phyloP scores from a whole-genome alignment of 2,888 invertebrate species.

The Desoria tigrina region DNA sequence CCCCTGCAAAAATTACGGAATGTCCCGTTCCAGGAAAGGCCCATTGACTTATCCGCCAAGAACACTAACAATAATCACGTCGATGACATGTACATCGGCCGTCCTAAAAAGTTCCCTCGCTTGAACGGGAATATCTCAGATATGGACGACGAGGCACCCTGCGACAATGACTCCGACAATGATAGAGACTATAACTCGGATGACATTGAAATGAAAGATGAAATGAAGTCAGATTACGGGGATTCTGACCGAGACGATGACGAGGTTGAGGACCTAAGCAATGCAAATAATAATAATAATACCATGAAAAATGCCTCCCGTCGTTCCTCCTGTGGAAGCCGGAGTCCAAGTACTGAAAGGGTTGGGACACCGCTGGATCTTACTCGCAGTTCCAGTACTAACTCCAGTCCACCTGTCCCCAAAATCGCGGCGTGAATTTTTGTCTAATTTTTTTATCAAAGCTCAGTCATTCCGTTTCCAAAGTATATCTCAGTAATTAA shows the following conservation, averaged over 20 bases:
- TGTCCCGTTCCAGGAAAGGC: constrained; percentile 43
- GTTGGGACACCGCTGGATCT: constrained; percentile 51
- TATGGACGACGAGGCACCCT: constrained; percentile 26
- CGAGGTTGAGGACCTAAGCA: constrained; percentile 38
- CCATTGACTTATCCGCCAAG: constrained; percentile 47
- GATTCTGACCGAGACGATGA: constrained; percentile 33
- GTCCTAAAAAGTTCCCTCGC: constrained; percentile 34
- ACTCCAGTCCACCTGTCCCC: constrained; percentile 43
- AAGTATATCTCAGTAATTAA: not conserved
- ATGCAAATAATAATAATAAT: constrained; percentile 26
- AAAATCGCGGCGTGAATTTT: constrained; percentile 43
- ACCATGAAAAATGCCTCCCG: constrained; percentile 22
- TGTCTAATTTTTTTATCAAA: not conserved
- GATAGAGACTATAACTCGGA: constrained; percentile 37
- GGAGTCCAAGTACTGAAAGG: constrained; percentile 45
- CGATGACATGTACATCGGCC: constrained; percentile 25
- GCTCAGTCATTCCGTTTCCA: not conserved
- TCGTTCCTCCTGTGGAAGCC: constrained; percentile 47
- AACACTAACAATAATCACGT: constrained; percentile 48
- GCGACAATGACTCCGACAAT: constrained; percentile 15
- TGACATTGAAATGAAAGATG: constrained; percentile 33
- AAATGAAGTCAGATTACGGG: constrained; percentile 31
- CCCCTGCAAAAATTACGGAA: constrained; percentile 39
- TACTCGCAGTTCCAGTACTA: constrained; percentile 36
- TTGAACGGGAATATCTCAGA: constrained; percentile 44